Percentiles rank a stretch among this genome's conserved stretches.
phyloP scores from a whole-genome alignment of 2,888 invertebrate genomes.

The Drosophila bunnanda region DNA sequence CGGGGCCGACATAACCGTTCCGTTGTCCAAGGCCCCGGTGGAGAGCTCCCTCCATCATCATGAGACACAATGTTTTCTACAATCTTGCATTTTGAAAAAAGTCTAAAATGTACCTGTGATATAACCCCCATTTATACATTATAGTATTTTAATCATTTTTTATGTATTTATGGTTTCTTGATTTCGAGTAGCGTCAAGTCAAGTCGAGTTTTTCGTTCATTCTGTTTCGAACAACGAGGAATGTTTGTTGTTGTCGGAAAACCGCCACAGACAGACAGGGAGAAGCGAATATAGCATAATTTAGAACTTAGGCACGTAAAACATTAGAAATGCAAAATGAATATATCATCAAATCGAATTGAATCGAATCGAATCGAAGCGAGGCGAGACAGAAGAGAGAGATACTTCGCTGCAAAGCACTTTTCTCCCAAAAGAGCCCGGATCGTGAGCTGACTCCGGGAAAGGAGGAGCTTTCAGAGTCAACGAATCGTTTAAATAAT shows the following conservation, averaged over 20 bases:
- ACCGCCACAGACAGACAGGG: constrained; percentile 34
- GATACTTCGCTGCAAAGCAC: constrained; percentile 38
- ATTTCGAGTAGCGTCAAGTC: constrained; percentile 24
- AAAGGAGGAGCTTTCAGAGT: constrained; percentile 42
- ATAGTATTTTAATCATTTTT: constrained; percentile 66
- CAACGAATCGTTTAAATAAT: constrained; percentile 68
- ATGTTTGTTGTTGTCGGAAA: constrained; percentile 52
- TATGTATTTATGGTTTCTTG: constrained; percentile 37
- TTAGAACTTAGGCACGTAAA: constrained; percentile 73
- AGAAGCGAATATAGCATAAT: constrained; percentile 64
- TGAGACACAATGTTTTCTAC: constrained; percentile 74
- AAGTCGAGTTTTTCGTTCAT: constrained; percentile 33
- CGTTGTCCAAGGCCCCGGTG: constrained; percentile 20
- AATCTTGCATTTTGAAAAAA: constrained; percentile 77
- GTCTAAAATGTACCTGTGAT: constrained; percentile 85
- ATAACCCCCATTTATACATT: constrained; percentile 75
- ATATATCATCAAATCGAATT: constrained; percentile 54
- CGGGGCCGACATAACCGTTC: constrained; percentile 17
- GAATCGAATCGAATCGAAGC: background rate
- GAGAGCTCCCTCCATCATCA: constrained; percentile 30
- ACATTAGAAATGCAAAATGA: constrained; percentile 77
- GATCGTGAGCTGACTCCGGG: constrained; percentile 24
- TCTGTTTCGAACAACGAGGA: constrained; percentile 49
- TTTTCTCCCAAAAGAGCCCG: constrained; percentile 17
- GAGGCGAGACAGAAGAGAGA: constrained; percentile 9